Conservation (phyloP, 2,888 invertebrate genomes). For the Mythimna vitellina region DNA sequence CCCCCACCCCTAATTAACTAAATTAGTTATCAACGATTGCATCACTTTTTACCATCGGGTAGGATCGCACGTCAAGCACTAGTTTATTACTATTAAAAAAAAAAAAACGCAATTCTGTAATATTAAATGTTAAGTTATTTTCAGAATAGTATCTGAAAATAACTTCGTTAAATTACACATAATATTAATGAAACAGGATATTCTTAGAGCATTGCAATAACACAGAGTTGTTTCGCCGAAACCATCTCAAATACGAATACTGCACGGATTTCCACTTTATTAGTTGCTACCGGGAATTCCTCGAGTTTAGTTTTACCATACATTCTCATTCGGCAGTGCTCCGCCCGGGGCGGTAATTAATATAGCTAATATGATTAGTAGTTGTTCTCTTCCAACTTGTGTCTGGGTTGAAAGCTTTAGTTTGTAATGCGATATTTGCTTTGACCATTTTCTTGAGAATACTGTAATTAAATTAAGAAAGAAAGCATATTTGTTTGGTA, state of each 20-base stretch:
- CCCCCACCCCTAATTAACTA: no score
- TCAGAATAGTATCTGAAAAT: not conserved
- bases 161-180: not conserved
- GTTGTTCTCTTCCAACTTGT: constrained; percentile 80
- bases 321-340: constrained; percentile 87
- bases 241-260: constrained; percentile 48
- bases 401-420: constrained; percentile 37
- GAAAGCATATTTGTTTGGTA: no score
- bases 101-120: not conserved
- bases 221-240: constrained; percentile 42
- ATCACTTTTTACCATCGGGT: no score
- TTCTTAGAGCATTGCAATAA: constrained; percentile 18
- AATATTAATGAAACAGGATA: not conserved
- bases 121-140: not conserved
- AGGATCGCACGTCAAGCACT: no score
- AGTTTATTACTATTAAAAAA: no score
- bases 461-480: not conserved
- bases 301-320: constrained; percentile 74
- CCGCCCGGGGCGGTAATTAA: constrained; percentile 85
- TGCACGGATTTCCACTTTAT: constrained; percentile 67
- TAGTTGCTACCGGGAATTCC: constrained; percentile 67
- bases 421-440: constrained; percentile 22
- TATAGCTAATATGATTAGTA: constrained; percentile 89
- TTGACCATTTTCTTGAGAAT: constrained; percentile 14
- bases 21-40: no score